Evolutionary conservation across 2,113 vertebrate genomes (phyloP).

Genomic region (Phalacrocorax brasilianus): DNA sequence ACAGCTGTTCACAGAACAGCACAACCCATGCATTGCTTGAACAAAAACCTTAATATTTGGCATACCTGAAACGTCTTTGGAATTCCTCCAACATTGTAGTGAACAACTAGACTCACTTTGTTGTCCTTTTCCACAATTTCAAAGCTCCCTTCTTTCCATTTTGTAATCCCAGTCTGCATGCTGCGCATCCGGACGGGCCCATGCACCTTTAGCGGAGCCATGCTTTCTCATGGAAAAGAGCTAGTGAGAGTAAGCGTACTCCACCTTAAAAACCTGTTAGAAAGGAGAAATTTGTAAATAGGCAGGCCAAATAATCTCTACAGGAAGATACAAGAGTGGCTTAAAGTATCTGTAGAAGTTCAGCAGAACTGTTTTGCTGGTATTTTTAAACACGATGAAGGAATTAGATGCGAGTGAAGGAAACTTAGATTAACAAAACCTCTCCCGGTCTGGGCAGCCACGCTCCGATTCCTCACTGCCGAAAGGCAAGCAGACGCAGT

Average conservation of each 20-base stretch:
- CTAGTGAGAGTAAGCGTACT: not conserved
- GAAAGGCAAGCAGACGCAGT: not conserved
- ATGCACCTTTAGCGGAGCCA: conserved; percentile 85
- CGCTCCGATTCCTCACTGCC: rapidly evolving
- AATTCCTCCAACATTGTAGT: conserved; percentile 88
- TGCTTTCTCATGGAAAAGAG: conserved; percentile 50
- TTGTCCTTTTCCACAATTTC: conserved; percentile 96
- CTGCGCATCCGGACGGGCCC: conserved; percentile 87
- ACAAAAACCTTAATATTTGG: conserved; percentile 37
- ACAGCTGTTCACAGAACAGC: conserved; percentile 30
- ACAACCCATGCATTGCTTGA: conserved; percentile 27
- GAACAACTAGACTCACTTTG: conserved; percentile 87
- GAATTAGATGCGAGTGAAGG: rapidly evolving
- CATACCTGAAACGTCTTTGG: conserved; percentile 90
- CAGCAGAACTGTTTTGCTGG: rapidly evolving
- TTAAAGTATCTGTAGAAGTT: not conserved
- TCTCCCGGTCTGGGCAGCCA: not conserved
- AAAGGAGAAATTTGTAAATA: not conserved
- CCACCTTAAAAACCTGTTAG: conserved; percentile 42
- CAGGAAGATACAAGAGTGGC: rapidly evolving
- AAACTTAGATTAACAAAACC: not conserved
- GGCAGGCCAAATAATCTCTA: not conserved
- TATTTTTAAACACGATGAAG: rapidly evolving
- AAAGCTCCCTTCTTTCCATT: conserved; percentile 95
- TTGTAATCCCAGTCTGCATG: conserved; percentile 88